phyloP scores from a whole-genome alignment of 2,113 vertebrate genomes.

The Cnemophilus loriae region DNA sequence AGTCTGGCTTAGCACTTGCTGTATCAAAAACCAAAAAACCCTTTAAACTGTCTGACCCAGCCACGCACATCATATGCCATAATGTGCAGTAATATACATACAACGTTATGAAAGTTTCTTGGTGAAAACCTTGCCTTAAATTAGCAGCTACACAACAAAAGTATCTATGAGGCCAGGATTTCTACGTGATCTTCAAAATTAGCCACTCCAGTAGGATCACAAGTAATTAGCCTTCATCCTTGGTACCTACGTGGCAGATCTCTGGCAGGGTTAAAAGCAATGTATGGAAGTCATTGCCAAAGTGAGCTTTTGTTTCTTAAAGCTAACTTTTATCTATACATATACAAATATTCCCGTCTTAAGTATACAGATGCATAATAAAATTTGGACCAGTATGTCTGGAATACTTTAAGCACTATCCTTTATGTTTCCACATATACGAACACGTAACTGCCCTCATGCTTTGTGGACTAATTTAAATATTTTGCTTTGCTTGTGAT shows the following conservation, averaged over 20 bases:
- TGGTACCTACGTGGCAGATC: neutral
- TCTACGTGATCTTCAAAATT: neutral
- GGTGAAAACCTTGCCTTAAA: neutral
- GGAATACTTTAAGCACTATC: neutral
- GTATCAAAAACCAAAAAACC: neutral
- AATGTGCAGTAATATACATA: neutral
- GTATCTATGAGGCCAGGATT: neutral
- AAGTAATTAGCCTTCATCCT: neutral
- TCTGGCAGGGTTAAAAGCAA: neutral
- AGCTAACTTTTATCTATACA: neutral
- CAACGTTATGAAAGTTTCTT: neutral
- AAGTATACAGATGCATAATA: neutral
- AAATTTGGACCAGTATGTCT: neutral
- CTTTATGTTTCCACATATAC: neutral
- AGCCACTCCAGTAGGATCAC: neutral
- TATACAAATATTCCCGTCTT: neutral
- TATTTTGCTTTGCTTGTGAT: neutral
- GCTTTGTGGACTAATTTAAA: neutral
- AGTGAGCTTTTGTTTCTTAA: neutral
- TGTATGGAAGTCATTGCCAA: neutral
- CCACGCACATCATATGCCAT: neutral
- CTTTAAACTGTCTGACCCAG: neutral
- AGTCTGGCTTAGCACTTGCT: neutral
- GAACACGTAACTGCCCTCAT: accelerated
- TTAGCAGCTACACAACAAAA: neutral